phyloP scores from a whole-genome alignment of 2,888 invertebrate species.

The Coenonympha glycerion region DNA sequence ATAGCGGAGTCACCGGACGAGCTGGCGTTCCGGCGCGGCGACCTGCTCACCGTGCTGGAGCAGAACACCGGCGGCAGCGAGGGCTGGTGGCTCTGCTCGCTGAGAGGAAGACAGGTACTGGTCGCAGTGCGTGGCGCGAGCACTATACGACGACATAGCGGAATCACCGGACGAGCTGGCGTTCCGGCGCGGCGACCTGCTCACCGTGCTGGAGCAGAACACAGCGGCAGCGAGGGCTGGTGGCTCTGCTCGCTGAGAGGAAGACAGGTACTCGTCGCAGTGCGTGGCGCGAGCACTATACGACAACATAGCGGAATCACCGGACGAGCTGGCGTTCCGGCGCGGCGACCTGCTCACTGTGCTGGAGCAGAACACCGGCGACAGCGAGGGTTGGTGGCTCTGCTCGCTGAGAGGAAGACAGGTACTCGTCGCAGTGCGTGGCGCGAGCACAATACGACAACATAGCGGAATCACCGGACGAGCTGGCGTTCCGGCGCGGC shows the following conservation, averaged over 20 bases:
- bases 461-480: not conserved
- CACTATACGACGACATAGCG: not conserved
- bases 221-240: conserved; percentile 87
- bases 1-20: not conserved
- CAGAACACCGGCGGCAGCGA: conserved; percentile 93
- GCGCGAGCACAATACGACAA: conserved; percentile 61
- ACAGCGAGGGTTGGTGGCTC: conserved; percentile 97
- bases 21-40: not conserved
- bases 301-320: conserved; percentile 83
- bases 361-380: conserved; percentile 60
- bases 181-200: not conserved
- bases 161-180: not conserved
- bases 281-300: conserved; percentile 65
- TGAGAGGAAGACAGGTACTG: conserved; percentile 76
- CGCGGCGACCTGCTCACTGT: conserved; percentile 94
- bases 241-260: not conserved
- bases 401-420: conserved; percentile 90
- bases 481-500: not conserved
- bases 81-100: conserved; percentile 90
- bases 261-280: not conserved
- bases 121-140: too few relatives aligned
- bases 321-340: conserved; percentile 94
- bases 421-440: too few relatives aligned
- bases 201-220: conserved; percentile 79
- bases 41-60: conserved; percentile 60